A percentile compares a stretch with the other conserved stretches of the same genome.
These are phyloP conservation scores for Drosophila lutescens DNA, from an alignment of 2,888 invertebrate genomes.

Conservation along the genomic window DNA sequence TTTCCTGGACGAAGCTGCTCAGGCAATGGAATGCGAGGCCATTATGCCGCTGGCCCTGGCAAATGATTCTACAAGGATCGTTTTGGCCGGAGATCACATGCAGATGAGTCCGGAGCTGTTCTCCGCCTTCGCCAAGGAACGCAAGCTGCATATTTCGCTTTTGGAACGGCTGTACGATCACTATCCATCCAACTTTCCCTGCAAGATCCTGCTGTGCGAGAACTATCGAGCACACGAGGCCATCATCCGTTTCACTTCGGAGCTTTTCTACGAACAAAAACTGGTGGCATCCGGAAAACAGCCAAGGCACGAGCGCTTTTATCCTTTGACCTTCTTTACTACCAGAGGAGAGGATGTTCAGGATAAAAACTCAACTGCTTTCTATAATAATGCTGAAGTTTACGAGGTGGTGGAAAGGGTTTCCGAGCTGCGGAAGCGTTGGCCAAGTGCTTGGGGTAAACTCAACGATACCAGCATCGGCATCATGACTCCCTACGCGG, in stretches of 20 bases:
- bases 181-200: constrained; percentile 90
- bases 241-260: constrained; percentile 92
- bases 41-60: constrained; percentile 91
- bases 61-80: constrained; percentile 89
- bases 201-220: constrained; percentile 91
- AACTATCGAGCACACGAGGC: constrained; percentile 93
- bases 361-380: constrained; percentile 91
- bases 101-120: constrained; percentile 93
- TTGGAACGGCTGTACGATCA: constrained; percentile 91
- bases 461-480: constrained; percentile 91
- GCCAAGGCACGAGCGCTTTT: constrained; percentile 88
- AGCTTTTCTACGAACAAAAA: constrained; percentile 91
- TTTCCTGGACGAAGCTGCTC: constrained; percentile 93
- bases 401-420: constrained; percentile 92
- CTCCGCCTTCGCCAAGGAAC: constrained; percentile 89
- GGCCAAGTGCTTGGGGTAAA: constrained; percentile 91
- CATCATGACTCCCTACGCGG: constrained; percentile 93
- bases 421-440: constrained; percentile 88
- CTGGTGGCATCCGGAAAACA: constrained; percentile 90
- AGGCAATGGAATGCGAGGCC: constrained; percentile 94
- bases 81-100: constrained; percentile 94
- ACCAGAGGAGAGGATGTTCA: constrained; percentile 92
- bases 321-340: constrained; percentile 92
- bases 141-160: constrained; percentile 89
- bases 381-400: constrained; percentile 92